phyloP scores from a whole-genome alignment of 1,140 invertebrate genomes.

The Dinothrombium tinctorium region DNA sequence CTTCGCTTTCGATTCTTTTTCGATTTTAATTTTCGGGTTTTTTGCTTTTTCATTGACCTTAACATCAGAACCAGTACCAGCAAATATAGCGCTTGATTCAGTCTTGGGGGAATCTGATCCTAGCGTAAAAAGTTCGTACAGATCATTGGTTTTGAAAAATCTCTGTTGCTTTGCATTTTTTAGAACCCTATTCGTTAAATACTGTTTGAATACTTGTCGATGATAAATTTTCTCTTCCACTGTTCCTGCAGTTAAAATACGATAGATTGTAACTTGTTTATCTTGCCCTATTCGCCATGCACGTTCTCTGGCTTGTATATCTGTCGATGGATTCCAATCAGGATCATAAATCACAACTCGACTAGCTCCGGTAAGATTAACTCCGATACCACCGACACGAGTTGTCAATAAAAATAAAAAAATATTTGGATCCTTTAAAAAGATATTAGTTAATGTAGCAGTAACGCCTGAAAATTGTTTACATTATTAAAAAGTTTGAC shows the following conservation, averaged over 20 bases:
- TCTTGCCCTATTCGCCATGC: slow-evolving; percentile 77
- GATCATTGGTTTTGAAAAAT: slow-evolving; percentile 74
- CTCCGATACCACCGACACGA: slow-evolving; percentile 73
- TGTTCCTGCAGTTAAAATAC: slow-evolving; percentile 54
- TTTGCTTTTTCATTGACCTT: slow-evolving; percentile 17
- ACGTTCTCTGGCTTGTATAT: slow-evolving; percentile 62
- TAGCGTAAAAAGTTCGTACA: slow-evolving; percentile 56
- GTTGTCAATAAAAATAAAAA: slow-evolving; percentile 85
- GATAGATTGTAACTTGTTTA: slow-evolving; percentile 62
- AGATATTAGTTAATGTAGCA: slow-evolving; percentile 5
- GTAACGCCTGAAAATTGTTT: slow-evolving; percentile 10
- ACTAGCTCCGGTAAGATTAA: slow-evolving; percentile 83
- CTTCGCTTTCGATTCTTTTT: too few relatives aligned
- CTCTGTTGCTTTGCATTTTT: slow-evolving; percentile 75
- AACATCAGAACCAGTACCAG: slow-evolving; percentile 35
- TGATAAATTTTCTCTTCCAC: slow-evolving; percentile 88
- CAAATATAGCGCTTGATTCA: slow-evolving; percentile 65
- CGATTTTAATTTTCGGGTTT: slow-evolving; percentile 11
- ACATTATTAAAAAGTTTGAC: slow-evolving; percentile 66
- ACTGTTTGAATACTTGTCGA: slow-evolving; percentile 82
- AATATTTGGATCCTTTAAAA: slow-evolving; percentile 36
- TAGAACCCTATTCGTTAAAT: slow-evolving; percentile 72
- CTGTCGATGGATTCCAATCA: slow-evolving; percentile 69
- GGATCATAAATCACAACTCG: slow-evolving; percentile 90
- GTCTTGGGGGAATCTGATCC: slow-evolving; percentile 20